A percentile compares a stretch with the other conserved stretches of the same genome.
phyloP scores from a whole-genome alignment of 2,888 invertebrate genomes.

The Trichogramma dendrolimi region DNA sequence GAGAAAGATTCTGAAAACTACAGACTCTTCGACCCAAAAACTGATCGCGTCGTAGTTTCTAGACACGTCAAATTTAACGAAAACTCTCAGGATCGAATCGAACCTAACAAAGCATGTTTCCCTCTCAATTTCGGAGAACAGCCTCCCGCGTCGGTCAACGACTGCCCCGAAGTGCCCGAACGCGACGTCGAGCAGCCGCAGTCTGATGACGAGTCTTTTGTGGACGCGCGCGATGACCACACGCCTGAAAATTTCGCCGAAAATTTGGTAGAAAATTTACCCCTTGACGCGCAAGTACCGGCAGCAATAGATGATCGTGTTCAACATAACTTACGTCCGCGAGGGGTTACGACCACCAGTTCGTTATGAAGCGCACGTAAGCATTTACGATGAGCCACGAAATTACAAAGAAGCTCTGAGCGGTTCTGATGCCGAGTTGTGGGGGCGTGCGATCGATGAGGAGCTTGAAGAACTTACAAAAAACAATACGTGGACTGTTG shows the following conservation, averaged over 20 bases:
- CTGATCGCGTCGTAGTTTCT: neutral
- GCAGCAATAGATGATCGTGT: too few species aligned
- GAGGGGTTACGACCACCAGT: neutral
- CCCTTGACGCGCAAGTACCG: too few species aligned
- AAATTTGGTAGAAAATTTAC: too few species aligned
- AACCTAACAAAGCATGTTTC: too few species aligned
- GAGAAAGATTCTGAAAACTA: slow-evolving; percentile 29
- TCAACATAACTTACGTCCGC: too few species aligned
- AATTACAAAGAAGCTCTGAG: neutral
- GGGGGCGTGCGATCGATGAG: slow-evolving; percentile 14
- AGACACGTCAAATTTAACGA: slow-evolving; percentile 5
- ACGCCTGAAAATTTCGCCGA: too few species aligned
- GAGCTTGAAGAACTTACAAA: slow-evolving; percentile 15
- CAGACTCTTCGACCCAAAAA: slow-evolving; percentile 25
- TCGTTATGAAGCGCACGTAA: neutral
- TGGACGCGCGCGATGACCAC: too few species aligned
- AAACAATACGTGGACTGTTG: slow-evolving; percentile 14
- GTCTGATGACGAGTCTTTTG: too few species aligned
- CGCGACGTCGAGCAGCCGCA: too few species aligned
- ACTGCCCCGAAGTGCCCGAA: too few species aligned
- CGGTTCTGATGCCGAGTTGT: neutral
- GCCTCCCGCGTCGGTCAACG: too few species aligned
- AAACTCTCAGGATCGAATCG: neutral
- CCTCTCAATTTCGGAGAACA: too few species aligned
- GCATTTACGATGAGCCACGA: neutral